A percentile compares a stretch with the other conserved stretches of the same genome.
Conservation (phyloP, 2,797 vertebrate species). For the Apogon hyalosoma region DNA sequence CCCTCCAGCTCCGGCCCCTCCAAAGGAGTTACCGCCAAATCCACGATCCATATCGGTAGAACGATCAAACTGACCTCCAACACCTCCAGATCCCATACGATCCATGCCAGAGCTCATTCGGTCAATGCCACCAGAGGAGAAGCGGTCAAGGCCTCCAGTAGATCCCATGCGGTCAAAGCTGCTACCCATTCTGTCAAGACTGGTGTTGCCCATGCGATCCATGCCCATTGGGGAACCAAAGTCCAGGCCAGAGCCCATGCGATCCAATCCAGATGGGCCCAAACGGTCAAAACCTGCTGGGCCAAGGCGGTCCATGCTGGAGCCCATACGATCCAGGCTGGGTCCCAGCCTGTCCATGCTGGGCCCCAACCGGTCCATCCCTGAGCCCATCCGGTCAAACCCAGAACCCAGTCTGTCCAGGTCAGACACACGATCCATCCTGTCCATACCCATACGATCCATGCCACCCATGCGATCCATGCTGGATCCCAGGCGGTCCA, state of each 20-base stretch:
- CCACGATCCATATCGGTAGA: slow-evolving; percentile 93
- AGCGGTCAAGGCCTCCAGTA: slow-evolving; percentile 78
- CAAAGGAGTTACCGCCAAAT: slow-evolving; percentile 90
- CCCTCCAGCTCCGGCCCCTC: slow-evolving; percentile 88
- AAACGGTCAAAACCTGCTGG: slow-evolving; percentile 90
- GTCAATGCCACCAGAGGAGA: slow-evolving; percentile 78
- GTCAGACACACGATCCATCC: slow-evolving; percentile 92
- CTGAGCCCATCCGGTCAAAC: slow-evolving; percentile 89
- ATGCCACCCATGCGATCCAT: slow-evolving; percentile 91
- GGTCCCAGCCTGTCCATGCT: slow-evolving; percentile 88
- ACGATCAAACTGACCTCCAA: slow-evolving; percentile 92
- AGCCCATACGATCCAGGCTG: slow-evolving; percentile 91
- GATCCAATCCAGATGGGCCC: slow-evolving; percentile 88
- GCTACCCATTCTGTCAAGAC: slow-evolving; percentile 90
- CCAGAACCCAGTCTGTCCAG: slow-evolving; percentile 87
- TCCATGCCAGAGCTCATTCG: slow-evolving; percentile 86
- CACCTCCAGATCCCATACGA: slow-evolving; percentile 78
- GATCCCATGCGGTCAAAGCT: slow-evolving; percentile 83
- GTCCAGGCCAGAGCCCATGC: slow-evolving; percentile 90
- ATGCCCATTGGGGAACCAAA: slow-evolving; percentile 91
- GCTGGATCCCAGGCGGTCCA: slow-evolving; percentile 89
- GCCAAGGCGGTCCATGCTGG: slow-evolving; percentile 91
- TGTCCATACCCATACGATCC: slow-evolving; percentile 90
- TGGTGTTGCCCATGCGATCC: slow-evolving; percentile 90
- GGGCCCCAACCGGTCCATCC: slow-evolving; percentile 90